Evolutionary conservation across 2,113 vertebrate species (phyloP).

Genomic region (Planiliza haematocheilus): DNA sequence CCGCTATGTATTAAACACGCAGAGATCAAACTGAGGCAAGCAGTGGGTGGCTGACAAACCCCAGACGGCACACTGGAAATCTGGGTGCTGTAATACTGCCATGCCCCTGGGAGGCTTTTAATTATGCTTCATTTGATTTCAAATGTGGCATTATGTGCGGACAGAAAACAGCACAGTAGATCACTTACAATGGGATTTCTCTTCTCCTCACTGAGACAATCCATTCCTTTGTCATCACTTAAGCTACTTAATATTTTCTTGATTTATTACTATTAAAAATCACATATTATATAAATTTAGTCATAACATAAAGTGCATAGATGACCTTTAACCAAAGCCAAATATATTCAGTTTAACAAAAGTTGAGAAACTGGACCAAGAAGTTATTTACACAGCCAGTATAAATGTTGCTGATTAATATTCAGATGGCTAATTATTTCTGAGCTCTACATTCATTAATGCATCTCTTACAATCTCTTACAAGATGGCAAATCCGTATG

Average conservation of each 20-base stretch:
- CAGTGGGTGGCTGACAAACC: conserved; percentile 62
- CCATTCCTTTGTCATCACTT: conserved; percentile 8
- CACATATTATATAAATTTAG: not conserved
- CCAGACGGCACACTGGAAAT: conserved; percentile 46
- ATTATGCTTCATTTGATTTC: conserved; percentile 67
- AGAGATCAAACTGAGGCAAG: conserved; percentile 49
- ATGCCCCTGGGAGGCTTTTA: conserved; percentile 53
- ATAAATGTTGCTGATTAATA: no score
- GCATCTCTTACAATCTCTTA: no score
- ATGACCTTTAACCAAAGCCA: not conserved
- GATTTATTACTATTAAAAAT: not conserved
- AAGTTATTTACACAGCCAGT: no score
- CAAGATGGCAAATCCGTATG: no score
- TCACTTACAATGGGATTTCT: conserved; percentile 8
- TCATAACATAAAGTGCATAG: no score
- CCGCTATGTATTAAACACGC: conserved; percentile 37
- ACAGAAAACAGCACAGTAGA: conserved; percentile 38
- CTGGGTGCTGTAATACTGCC: conserved; percentile 44
- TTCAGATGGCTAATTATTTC: no score
- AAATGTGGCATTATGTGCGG: conserved; percentile 47
- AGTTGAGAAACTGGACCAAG: not conserved
- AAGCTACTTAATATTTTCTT: conserved; percentile 1
- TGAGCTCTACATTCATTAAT: no score
- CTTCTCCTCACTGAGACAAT: conserved; percentile 17
- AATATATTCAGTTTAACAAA: not conserved